Conservation (phyloP, 2,888 invertebrate species). For the Tetranychus piercei region DNA sequence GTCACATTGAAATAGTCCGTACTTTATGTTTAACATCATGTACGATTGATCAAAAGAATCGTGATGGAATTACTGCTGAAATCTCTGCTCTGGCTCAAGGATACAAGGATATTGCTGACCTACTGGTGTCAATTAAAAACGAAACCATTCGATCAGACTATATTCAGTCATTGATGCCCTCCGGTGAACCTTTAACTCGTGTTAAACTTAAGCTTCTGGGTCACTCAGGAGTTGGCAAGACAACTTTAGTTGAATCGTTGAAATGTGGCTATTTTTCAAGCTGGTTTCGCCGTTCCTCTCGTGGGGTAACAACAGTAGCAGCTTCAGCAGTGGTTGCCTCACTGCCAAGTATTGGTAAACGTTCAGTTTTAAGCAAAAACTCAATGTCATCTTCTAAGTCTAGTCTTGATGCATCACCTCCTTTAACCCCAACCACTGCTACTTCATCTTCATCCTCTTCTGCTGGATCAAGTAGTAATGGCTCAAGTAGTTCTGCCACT, state of each 20-base stretch:
- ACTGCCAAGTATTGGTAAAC: not conserved
- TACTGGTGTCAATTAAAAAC: slow-evolving; percentile 23
- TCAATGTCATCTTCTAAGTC: slow-evolving; percentile 9
- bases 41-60: slow-evolving; percentile 46
- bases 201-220: slow-evolving; percentile 52
- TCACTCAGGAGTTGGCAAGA: slow-evolving; percentile 52
- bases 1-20: slow-evolving; percentile 49
- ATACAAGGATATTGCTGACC: slow-evolving; percentile 38
- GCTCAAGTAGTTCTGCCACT: not conserved
- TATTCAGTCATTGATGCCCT: slow-evolving; percentile 46
- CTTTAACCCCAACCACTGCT: slow-evolving; percentile 3
- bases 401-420: slow-evolving; percentile 11
- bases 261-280: slow-evolving; percentile 49
- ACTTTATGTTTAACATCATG: slow-evolving; percentile 52
- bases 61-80: slow-evolving; percentile 45
- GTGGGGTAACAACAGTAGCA: not conserved
- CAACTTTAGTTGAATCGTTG: slow-evolving; percentile 46
- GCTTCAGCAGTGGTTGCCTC: slow-evolving; percentile 1
- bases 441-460: not conserved
- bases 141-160: slow-evolving; percentile 36
- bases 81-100: slow-evolving; percentile 57
- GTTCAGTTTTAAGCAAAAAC: not conserved
- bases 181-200: slow-evolving; percentile 40
- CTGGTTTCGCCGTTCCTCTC: slow-evolving; percentile 38
- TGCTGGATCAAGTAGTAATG: not conserved